A percentile compares a stretch with the other conserved stretches of the same genome.
Conservation (phyloP, 2,888 invertebrate genomes). For the Drosophila algonquin region DNA sequence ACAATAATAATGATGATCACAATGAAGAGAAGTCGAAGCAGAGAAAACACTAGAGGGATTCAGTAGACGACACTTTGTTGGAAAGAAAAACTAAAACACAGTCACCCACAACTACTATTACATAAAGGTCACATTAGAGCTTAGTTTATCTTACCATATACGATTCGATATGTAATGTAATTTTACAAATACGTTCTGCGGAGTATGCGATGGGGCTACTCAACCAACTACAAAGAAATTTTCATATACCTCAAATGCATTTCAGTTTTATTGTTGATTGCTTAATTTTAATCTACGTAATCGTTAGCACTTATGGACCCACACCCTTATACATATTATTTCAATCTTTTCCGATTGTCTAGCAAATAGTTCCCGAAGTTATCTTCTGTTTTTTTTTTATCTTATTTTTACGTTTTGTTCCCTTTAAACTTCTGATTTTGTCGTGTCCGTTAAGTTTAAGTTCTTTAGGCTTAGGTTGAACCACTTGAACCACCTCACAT, state of each 20-base stretch:
- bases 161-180: conserved; percentile 14
- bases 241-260: conserved; percentile 84
- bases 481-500: conserved; percentile 79
- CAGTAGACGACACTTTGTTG: neutral
- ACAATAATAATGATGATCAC: conserved; percentile 16
- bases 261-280: conserved; percentile 83
- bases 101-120: conserved; percentile 74
- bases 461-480: conserved; percentile 71
- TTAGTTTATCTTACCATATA: conserved; percentile 56
- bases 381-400: conserved; percentile 25
- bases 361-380: conserved; percentile 37
- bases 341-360: conserved; percentile 42
- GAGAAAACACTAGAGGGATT: conserved; percentile 8
- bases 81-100: conserved; percentile 45
- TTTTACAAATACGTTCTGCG: conserved; percentile 55
- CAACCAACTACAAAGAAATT: conserved; percentile 83
- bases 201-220: conserved; percentile 58
- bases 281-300: conserved; percentile 67
- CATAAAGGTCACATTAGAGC: conserved; percentile 71
- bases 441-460: conserved; percentile 53
- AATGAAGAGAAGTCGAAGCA: conserved; percentile 16
- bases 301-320: conserved; percentile 21
- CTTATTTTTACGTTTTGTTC: conserved; percentile 21
- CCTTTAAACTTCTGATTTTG: conserved; percentile 21
- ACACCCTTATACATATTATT: conserved; percentile 40